Evolutionary conservation across 2,888 invertebrate genomes (phyloP).

Genomic region (Lordiphosa andalusiaca): DNA sequence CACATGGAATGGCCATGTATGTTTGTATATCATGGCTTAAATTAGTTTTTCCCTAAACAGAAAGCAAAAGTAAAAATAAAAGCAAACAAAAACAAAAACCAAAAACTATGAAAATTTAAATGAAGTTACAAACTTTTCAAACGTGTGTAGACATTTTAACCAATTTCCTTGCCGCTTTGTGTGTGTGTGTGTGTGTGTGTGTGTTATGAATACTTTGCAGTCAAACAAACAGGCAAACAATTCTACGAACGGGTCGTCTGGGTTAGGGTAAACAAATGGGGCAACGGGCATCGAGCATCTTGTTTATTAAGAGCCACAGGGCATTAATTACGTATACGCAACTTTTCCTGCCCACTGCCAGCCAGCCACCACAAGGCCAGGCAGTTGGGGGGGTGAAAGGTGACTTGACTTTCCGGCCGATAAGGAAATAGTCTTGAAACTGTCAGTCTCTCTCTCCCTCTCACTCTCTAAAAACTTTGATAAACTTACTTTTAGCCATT

Average conservation of each 20-base stretch:
- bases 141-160: constrained; percentile 13
- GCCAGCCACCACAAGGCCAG: constrained; percentile 15
- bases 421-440: constrained; percentile 16
- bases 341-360: constrained; percentile 33
- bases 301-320: constrained; percentile 60
- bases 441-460: too few species aligned
- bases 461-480: too few species aligned
- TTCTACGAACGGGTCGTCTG: neutral
- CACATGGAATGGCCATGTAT: neutral
- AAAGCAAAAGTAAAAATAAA: constrained; percentile 17
- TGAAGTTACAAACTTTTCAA: constrained; percentile 50
- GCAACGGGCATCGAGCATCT: constrained; percentile 9
- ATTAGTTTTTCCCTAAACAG: constrained; percentile 32
- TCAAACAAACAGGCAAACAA: constrained; percentile 1
- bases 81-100: constrained; percentile 18
- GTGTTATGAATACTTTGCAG: constrained; percentile 4
- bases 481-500: too few species aligned
- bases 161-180: constrained; percentile 5
- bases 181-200: neutral
- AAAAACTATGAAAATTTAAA: constrained; percentile 50
- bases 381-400: neutral
- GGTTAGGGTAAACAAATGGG: neutral
- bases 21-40: constrained; percentile 19
- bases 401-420: constrained; percentile 63
- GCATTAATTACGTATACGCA: constrained; percentile 70